phyloP scores from a whole-genome alignment of 2,888 invertebrate species.

The Acleris laterana region DNA sequence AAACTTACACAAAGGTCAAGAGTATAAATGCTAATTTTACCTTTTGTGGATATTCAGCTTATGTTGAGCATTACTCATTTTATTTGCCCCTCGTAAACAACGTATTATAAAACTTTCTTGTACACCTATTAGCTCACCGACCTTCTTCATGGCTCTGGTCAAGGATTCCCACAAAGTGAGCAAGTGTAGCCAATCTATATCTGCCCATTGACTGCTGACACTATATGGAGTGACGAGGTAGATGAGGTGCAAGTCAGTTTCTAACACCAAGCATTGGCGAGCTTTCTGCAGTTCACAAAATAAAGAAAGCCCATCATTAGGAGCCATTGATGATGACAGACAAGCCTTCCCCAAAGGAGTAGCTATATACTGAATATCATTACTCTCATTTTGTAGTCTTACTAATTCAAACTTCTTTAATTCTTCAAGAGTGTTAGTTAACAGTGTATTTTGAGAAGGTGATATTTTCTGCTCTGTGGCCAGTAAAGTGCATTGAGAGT shows the following conservation, averaged over 20 bases:
- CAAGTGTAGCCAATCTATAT: slow-evolving; percentile 92
- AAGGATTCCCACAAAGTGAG: slow-evolving; percentile 93
- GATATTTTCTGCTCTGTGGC: slow-evolving; percentile 58
- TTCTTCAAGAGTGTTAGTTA: slow-evolving; percentile 86
- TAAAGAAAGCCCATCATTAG: slow-evolving; percentile 95
- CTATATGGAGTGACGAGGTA: slow-evolving; percentile 98
- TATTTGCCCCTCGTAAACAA: slow-evolving; percentile 88
- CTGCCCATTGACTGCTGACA: slow-evolving; percentile 90
- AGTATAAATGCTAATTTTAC: slow-evolving; percentile 56
- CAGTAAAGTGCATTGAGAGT: slow-evolving; percentile 92
- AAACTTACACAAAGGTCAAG: no score
- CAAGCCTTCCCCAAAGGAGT: slow-evolving; percentile 97
- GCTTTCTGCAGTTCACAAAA: slow-evolving; percentile 96
- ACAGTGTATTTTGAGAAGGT: slow-evolving; percentile 55
- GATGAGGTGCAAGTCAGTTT: slow-evolving; percentile 97
- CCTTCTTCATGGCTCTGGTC: slow-evolving; percentile 90
- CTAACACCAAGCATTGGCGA: slow-evolving; percentile 94
- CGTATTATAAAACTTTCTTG: slow-evolving; percentile 93
- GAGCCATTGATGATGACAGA: slow-evolving; percentile 96
- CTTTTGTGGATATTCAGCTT: slow-evolving; percentile 87
- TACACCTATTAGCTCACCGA: slow-evolving; percentile 95
- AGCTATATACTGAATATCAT: slow-evolving; percentile 85
- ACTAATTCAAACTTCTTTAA: slow-evolving; percentile 93
- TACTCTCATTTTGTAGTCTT: slow-evolving; percentile 82
- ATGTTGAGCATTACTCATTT: slow-evolving; percentile 80